Percentiles rank a stretch among this genome's conserved stretches.
Conservation (phyloP, 2,888 invertebrate genomes). For the Euproctis similis region DNA sequence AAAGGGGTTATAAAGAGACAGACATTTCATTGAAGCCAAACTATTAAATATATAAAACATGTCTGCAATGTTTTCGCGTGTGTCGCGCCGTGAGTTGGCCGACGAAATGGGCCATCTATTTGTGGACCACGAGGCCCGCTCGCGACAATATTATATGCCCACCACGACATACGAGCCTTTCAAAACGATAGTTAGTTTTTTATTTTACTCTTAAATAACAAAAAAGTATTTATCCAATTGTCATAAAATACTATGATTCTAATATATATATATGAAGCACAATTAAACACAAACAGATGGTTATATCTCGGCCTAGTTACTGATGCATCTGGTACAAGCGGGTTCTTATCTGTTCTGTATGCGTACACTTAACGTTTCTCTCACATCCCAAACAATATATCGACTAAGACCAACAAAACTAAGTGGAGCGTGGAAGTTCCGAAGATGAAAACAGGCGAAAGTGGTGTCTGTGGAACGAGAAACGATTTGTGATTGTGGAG, state of each 20-base stretch:
- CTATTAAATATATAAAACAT: constrained; percentile 48
- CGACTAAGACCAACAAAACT: too few species aligned
- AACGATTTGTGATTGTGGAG: constrained; percentile 45
- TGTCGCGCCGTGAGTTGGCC: constrained; percentile 61
- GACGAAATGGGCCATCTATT: constrained; percentile 73
- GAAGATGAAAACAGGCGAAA: constrained; percentile 58
- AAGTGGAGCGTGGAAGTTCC: constrained; percentile 42
- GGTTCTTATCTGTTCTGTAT: constrained; percentile 39
- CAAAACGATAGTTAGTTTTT: too few species aligned
- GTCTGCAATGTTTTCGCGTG: constrained; percentile 64
- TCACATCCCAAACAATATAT: neutral
- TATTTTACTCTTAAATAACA: too few species aligned
- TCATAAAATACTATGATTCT: too few species aligned
- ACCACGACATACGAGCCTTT: constrained; percentile 57
- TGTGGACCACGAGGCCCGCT: constrained; percentile 68
- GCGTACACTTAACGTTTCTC: constrained; percentile 18
- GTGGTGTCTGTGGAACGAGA: constrained; percentile 61
- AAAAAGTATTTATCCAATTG: too few species aligned
- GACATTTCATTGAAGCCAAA: constrained; percentile 33
- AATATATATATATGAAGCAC: constrained; percentile 36
- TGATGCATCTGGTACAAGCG: constrained; percentile 52
- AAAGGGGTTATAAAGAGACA: constrained; percentile 19
- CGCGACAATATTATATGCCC: constrained; percentile 65
- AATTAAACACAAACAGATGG: constrained; percentile 51
- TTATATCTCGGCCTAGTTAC: constrained; percentile 53